These are phyloP conservation scores for Noctua comes DNA, from an alignment of 2,888 invertebrate genomes.

Conservation along the genomic window DNA sequence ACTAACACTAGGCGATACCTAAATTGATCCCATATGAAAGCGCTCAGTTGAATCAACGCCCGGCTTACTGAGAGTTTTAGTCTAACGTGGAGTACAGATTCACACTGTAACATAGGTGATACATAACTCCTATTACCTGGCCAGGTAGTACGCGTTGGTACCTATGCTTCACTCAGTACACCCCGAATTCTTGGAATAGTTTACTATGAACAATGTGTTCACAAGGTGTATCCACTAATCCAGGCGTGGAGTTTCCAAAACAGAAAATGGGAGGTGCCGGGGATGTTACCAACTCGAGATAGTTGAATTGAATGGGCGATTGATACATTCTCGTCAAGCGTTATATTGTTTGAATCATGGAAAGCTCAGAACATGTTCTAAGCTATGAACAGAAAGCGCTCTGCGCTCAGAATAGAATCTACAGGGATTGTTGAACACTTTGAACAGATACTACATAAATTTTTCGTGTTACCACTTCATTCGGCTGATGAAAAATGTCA, in stretches of 20 bases:
- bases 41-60: background rate
- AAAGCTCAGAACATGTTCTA: background rate
- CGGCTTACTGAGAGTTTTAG: background rate
- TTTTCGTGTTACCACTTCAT: background rate
- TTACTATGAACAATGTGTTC: background rate
- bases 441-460: background rate
- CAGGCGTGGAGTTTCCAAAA: background rate
- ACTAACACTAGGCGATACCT: background rate
- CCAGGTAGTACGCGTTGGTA: background rate
- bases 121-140: background rate
- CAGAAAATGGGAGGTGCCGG: background rate
- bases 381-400: background rate
- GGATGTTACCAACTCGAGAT: background rate
- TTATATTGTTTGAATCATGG: background rate
- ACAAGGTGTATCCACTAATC: background rate
- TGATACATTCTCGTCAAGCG: background rate
- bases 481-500: background rate
- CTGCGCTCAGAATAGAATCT: background rate
- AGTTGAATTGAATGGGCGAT: background rate
- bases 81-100: background rate
- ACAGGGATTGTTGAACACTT: background rate
- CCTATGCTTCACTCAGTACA: background rate
- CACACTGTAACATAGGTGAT: background rate
- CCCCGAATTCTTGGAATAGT: background rate
- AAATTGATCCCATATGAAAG: background rate